These are phyloP conservation scores for Troilus luridus DNA, from an alignment of 2,888 invertebrate species.

Conservation along the genomic window DNA sequence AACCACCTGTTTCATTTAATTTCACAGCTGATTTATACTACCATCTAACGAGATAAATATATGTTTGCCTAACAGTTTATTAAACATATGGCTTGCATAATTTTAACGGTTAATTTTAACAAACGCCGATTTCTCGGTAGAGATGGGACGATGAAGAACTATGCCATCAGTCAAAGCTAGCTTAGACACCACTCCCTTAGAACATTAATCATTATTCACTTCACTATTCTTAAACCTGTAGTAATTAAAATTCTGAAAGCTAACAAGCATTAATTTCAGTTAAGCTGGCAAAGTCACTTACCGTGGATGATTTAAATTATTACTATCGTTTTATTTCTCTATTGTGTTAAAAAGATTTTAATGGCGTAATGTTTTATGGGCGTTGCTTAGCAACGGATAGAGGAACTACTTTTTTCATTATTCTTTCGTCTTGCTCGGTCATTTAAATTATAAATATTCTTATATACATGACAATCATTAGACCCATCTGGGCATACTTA, in stretches of 20 bases:
- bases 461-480: too few species aligned
- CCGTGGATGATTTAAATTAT: background rate
- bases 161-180: constrained; percentile 33
- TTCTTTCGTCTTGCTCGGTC: too few species aligned
- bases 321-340: background rate
- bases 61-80: background rate
- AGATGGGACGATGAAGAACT: background rate
- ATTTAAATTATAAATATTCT: too few species aligned
- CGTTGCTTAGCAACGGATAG: too few species aligned
- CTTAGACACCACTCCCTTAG: background rate
- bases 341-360: background rate
- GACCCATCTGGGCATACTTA: too few species aligned
- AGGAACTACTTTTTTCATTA: too few species aligned
- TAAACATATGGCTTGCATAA: background rate
- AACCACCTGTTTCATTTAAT: background rate
- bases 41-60: background rate
- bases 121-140: background rate
- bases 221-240: background rate
- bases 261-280: constrained; percentile 12
- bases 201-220: background rate
- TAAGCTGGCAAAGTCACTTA: background rate
- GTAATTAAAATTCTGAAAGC: constrained; percentile 19
- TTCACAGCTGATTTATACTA: background rate
- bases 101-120: constrained; percentile 7
- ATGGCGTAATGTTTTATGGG: background rate